Conservation (phyloP, 2,888 invertebrate species). For the Himalopsyche kuldschensis region DNA sequence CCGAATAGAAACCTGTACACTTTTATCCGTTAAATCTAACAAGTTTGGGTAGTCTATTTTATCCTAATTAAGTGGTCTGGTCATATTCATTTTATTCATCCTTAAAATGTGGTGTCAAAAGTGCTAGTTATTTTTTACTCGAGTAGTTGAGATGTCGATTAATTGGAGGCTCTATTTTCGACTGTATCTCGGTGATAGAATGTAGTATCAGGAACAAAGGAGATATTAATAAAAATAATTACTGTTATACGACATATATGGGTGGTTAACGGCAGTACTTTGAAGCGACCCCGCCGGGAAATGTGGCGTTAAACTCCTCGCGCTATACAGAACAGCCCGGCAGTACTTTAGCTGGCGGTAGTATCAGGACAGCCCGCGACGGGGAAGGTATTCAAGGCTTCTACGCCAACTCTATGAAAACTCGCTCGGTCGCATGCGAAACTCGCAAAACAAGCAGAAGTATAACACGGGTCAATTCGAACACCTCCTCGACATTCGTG, state of each 20-base stretch:
- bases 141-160: too few relatives aligned
- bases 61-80: too few relatives aligned
- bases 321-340: not conserved
- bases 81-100: too few relatives aligned
- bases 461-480: not conserved
- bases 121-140: too few relatives aligned
- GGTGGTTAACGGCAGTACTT: not conserved
- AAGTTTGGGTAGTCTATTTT: too few relatives aligned
- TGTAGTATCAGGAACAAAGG: not conserved
- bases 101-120: too few relatives aligned
- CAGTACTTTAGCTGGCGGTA: not conserved
- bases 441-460: not conserved
- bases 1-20: too few relatives aligned
- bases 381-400: not conserved
- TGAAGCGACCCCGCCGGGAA: not conserved
- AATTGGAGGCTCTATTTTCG: too few relatives aligned
- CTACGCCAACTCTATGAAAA: not conserved
- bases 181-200: too few relatives aligned
- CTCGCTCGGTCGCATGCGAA: not conserved
- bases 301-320: not conserved
- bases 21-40: too few relatives aligned
- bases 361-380: not conserved
- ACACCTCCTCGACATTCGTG: not conserved
- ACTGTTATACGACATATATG: not conserved
- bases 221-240: not conserved